phyloP scores from a whole-genome alignment of 2,888 invertebrate species.

The Parthenolecanium corni region DNA sequence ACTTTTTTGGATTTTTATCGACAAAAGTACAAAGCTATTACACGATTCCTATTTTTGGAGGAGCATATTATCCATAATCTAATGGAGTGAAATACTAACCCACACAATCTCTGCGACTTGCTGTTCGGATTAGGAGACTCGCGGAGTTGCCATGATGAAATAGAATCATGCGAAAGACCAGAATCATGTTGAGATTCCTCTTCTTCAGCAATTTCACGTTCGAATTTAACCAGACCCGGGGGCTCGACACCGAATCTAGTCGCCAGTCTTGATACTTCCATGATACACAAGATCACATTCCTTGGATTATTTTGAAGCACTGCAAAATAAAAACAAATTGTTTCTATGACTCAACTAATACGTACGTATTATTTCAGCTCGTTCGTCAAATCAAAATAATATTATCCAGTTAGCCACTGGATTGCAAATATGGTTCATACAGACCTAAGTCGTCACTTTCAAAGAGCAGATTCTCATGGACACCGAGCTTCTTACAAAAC shows the following conservation, averaged over 20 bases:
- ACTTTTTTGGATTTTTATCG: too few species aligned
- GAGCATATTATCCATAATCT: too few species aligned
- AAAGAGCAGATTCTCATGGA: slow-evolving; percentile 75
- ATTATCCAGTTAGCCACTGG: background rate
- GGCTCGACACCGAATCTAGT: slow-evolving; percentile 67
- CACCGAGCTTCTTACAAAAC: slow-evolving; percentile 71
- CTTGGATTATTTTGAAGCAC: slow-evolving; percentile 74
- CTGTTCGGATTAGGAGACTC: slow-evolving; percentile 40
- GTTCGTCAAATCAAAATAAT: background rate
- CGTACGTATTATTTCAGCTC: too few species aligned
- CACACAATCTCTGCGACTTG: slow-evolving; percentile 44
- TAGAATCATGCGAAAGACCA: slow-evolving; percentile 47
- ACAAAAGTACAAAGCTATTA: too few species aligned
- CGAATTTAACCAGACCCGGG: slow-evolving; percentile 67
- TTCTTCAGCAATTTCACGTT: slow-evolving; percentile 78
- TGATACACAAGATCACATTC: slow-evolving; percentile 69
- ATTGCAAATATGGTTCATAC: slow-evolving; percentile 29
- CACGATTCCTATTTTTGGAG: too few species aligned
- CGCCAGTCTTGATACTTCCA: slow-evolving; percentile 74
- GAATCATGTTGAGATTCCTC: slow-evolving; percentile 48
- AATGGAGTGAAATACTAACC: slow-evolving; percentile 31
- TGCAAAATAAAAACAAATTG: slow-evolving; percentile 39
- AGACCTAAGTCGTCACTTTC: slow-evolving; percentile 81
- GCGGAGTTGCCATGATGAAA: slow-evolving; percentile 47
- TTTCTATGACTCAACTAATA: too few species aligned